A percentile compares a stretch with the other conserved stretches of the same genome.
Evolutionary conservation across 1,140 invertebrate species (phyloP).

Genomic region (Zaprionus taronus): DNA sequence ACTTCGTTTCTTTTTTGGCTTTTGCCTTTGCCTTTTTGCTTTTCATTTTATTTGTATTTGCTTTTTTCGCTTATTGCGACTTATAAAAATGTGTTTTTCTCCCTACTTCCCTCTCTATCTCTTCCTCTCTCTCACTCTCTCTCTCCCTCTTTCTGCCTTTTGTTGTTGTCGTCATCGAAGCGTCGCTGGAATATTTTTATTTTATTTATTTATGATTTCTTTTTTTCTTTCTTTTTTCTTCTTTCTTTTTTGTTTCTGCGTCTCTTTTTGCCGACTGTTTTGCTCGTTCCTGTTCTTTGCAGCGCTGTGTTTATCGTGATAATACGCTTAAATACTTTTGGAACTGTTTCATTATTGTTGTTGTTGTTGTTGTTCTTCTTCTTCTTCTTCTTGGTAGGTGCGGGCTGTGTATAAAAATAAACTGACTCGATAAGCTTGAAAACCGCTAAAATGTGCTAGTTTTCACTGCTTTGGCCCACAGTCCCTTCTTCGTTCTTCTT

Average conservation of each 20-base stretch:
- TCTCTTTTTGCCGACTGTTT: constrained; percentile 32
- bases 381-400: constrained; percentile 20
- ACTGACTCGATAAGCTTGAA: constrained; percentile 36
- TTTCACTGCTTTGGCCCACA: background rate
- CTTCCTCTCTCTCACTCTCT: background rate
- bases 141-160: background rate
- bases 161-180: constrained; percentile 55
- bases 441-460: constrained; percentile 35
- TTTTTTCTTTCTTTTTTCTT: constrained; percentile 29
- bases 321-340: constrained; percentile 49
- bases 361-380: background rate
- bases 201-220: constrained; percentile 45
- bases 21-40: constrained; percentile 21
- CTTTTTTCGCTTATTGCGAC: constrained; percentile 79
- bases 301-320: constrained; percentile 50
- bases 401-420: constrained; percentile 39
- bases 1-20: constrained; percentile 11
- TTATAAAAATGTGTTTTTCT: constrained; percentile 56
- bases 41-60: constrained; percentile 49
- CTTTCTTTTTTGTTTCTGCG: constrained; percentile 20
- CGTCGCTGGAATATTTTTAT: constrained; percentile 54
- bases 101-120: background rate
- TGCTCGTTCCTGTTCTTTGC: constrained; percentile 33
- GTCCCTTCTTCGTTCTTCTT: background rate
- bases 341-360: constrained; percentile 27